Evolutionary conservation across 1,140 invertebrate genomes (phyloP).

Genomic region (Lucilia sericata): DNA sequence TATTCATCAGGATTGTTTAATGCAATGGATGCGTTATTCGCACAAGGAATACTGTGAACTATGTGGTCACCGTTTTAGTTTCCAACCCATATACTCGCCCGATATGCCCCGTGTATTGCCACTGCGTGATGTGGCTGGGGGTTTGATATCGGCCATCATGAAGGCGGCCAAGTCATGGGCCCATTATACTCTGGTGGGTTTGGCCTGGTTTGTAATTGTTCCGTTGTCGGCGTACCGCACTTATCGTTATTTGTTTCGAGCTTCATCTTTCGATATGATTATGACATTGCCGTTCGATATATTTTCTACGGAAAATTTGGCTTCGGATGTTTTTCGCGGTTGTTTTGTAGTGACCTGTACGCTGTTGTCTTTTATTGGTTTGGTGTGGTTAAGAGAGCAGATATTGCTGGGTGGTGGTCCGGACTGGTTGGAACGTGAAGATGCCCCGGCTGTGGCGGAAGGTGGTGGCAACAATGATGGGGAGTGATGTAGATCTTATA

Average conservation of each 20-base stretch:
- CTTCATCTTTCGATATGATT: constrained; percentile 85
- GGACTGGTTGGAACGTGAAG: constrained; percentile 89
- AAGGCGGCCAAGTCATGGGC: constrained; percentile 96
- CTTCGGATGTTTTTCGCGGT: constrained; percentile 94
- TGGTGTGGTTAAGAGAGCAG: constrained; percentile 98
- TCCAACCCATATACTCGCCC: constrained; percentile 98
- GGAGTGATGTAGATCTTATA: constrained; percentile 65
- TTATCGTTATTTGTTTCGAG: constrained; percentile 91
- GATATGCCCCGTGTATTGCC: constrained; percentile 98
- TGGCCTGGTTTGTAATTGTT: constrained; percentile 97
- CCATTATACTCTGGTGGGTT: constrained; percentile 94
- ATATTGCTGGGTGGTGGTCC: constrained; percentile 97
- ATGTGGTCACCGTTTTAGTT: constrained; percentile 97
- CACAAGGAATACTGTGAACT: constrained; percentile 99
- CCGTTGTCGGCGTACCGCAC: constrained; percentile 97
- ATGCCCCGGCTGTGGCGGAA: constrained; percentile 63
- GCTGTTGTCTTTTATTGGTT: constrained; percentile 94
- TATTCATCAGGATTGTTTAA: constrained; percentile 94
- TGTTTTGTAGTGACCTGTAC: constrained; percentile 97
- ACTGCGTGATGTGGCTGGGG: constrained; percentile 88
- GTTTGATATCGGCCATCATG: constrained; percentile 88
- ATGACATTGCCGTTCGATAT: constrained; percentile 92
- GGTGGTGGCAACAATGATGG: constrained; percentile 45
- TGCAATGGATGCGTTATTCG: constrained; percentile 94
- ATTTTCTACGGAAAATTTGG: constrained; percentile 92